phyloP scores from a whole-genome alignment of 2,888 invertebrate species.

The Heliconius ethilla region DNA sequence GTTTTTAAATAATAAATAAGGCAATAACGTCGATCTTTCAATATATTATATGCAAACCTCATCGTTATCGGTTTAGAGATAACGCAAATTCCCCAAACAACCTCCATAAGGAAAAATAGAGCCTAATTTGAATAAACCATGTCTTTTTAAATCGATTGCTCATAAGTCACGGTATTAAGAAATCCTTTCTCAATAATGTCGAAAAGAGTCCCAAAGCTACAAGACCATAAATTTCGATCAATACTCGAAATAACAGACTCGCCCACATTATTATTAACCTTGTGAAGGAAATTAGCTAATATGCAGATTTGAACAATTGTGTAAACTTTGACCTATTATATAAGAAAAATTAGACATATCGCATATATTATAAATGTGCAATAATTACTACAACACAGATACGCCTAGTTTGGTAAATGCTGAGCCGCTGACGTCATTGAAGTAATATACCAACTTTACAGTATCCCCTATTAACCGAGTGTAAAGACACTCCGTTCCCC shows the following conservation, averaged over 20 bases:
- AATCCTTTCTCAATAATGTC: conserved; percentile 44
- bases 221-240: conserved; percentile 38
- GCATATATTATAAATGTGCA: conserved; percentile 20
- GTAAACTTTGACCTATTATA: conserved; percentile 55
- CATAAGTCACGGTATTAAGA: conserved; percentile 46
- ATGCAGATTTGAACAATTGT: conserved; percentile 52
- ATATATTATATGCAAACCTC: neutral
- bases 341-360: conserved; percentile 36
- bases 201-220: conserved; percentile 31
- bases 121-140: conserved; percentile 1
- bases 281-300: conserved; percentile 48
- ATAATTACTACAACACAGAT: conserved; percentile 12
- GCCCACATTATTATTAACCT: conserved; percentile 45
- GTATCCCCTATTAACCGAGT: no score
- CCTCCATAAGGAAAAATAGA: conserved; percentile 2
- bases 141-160: conserved; percentile 13
- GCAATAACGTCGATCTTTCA: neutral
- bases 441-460: neutral
- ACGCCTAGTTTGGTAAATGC: conserved; percentile 11
- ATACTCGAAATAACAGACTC: conserved; percentile 31
- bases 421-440: neutral
- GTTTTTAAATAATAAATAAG: neutral
- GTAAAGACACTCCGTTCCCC: no score
- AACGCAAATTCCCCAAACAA: neutral
- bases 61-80: conserved; percentile 2